Percentiles rank a stretch among this genome's conserved stretches.
phyloP scores from a whole-genome alignment of 2,888 invertebrate species.

The Dorcus parallelipipedus region DNA sequence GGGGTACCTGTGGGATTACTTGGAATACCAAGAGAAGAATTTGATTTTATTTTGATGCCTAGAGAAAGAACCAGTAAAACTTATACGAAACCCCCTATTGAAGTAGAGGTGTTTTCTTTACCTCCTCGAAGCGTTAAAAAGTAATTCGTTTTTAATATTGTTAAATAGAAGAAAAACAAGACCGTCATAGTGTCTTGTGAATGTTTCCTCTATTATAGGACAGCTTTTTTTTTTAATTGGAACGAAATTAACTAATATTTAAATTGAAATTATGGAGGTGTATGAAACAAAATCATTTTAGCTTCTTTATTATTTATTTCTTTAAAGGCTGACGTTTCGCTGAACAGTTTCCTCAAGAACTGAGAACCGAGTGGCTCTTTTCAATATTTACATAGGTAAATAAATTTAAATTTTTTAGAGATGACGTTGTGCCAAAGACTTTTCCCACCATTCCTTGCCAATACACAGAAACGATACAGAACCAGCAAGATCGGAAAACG shows the following conservation, averaged over 20 bases:
- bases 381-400: background rate
- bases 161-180: too few species aligned
- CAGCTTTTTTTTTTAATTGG: too few species aligned
- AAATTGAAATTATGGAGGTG: too few species aligned
- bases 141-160: too few species aligned
- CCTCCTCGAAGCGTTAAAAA: slow-evolving; percentile 27
- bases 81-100: slow-evolving; percentile 23
- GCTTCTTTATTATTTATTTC: too few species aligned
- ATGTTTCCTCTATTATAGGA: too few species aligned
- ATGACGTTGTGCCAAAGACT: slow-evolving; percentile 28
- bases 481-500: slow-evolving; percentile 26
- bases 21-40: slow-evolving; percentile 54
- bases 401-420: slow-evolving; percentile 26
- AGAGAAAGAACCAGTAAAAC: slow-evolving; percentile 35
- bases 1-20: slow-evolving; percentile 58
- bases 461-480: slow-evolving; percentile 33
- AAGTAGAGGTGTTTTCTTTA: slow-evolving; percentile 32
- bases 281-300: too few species aligned
- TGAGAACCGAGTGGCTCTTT: too few species aligned
- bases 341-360: too few species aligned
- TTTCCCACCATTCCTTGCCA: slow-evolving; percentile 31
- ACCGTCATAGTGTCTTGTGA: background rate
- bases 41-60: slow-evolving; percentile 56
- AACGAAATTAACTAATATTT: too few species aligned
- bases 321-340: too few species aligned